Evolutionary conservation across 2,113 vertebrate genomes (phyloP).

Genomic region (Pedionomus torquatus): DNA sequence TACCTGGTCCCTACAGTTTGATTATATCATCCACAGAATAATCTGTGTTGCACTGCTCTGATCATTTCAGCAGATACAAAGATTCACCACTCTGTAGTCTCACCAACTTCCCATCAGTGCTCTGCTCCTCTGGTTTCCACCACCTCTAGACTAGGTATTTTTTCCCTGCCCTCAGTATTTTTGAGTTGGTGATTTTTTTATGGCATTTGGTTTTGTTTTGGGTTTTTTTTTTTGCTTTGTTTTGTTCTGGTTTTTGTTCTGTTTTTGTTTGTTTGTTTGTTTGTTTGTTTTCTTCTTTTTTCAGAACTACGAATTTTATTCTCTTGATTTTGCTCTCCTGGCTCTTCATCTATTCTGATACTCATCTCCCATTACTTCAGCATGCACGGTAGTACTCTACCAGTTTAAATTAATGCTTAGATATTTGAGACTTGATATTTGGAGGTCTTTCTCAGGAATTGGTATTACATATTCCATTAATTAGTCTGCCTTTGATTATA

Average conservation of each 20-base stretch:
- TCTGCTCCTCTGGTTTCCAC: not conserved
- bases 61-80: not conserved
- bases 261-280: accelerated
- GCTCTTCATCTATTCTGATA: not conserved
- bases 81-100: not conserved
- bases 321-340: not conserved
- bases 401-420: not conserved
- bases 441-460: not conserved
- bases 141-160: not conserved
- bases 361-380: not conserved
- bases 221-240: no score
- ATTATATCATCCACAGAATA: not conserved
- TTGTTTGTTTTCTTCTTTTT: accelerated
- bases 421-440: not conserved
- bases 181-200: not conserved
- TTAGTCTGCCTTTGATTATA: not conserved
- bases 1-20: accelerated
- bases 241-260: no score
- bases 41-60: not conserved
- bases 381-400: not conserved
- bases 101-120: not conserved
- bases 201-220: no score
- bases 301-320: not conserved
- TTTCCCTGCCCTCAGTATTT: not conserved
- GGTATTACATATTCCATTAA: not conserved